Evolutionary conservation across 2,797 vertebrate species (phyloP), one percentile per base, ranked within the genome.

Genomic region (Rhabdomys pumilio): DNA sequence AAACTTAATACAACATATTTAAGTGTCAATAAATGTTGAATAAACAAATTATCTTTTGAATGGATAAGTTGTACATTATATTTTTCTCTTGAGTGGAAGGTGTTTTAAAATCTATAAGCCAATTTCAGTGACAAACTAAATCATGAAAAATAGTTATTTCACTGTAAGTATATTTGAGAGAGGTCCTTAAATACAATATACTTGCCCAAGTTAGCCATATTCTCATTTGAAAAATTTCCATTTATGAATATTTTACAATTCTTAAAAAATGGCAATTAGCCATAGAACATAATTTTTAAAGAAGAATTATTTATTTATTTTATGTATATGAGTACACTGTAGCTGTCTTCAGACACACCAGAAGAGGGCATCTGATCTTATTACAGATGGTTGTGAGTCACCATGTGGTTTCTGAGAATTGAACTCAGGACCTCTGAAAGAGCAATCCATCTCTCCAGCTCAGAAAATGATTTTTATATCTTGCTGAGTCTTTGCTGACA

Each of bases 111-210:
- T 63, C 12, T 15, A 8, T 47, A 38, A 44, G 7, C 44, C 92
- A 90, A 93, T 90, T 93, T 9, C 50, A 94, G 75, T 73, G 90
- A 88, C 19, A 90, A 90, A 85, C 1, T 34, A 75, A 96, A n/a
- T 9, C 73, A 19, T n/a, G 1, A 53, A 77, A 53, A 84, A 89
- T 34, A 55, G 24, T 7, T 65, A 67, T 91, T 91, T 91, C 34
- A 55, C 72, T 79, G 13, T 38, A 79, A 84, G 4, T 57, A 75
- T 34, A 59, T 87, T 91, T 77, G 86, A 80, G 29, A 88, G 72
- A 95, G 80, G 14, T 69, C 63, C 19, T 87, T 41, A 77, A 85
- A 76, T 76, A 77, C 92, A 94, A 50, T 63, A 44, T 63, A 8
- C n/a, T 84, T 75, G 9, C 10, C 79, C 34, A 92, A 86, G 26